Percentiles rank a stretch among this genome's conserved stretches.
These are phyloP conservation scores for Crotalus tigris DNA, from an alignment of 2,113 vertebrate species.

Conservation along the genomic window DNA sequence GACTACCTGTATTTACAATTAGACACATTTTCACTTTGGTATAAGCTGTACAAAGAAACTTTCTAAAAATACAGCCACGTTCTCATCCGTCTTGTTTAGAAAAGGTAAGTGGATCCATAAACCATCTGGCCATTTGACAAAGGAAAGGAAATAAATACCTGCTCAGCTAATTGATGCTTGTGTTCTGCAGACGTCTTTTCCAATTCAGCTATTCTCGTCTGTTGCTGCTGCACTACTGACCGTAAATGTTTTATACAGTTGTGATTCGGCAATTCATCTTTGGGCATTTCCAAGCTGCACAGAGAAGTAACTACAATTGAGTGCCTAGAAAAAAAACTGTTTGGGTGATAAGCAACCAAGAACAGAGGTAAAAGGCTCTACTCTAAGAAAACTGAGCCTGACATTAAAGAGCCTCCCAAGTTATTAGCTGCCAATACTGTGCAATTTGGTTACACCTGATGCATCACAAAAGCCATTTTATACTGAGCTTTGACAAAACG, in stretches of 20 bases:
- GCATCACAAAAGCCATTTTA: neutral
- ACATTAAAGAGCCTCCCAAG: neutral
- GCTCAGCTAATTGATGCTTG: slow-evolving; percentile 93
- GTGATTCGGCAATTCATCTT: slow-evolving; percentile 92
- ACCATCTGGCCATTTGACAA: neutral
- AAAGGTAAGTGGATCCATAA: neutral
- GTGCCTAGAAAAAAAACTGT: neutral
- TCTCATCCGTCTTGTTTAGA: neutral
- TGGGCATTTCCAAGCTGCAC: slow-evolving; percentile 93
- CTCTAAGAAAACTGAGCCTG: neutral
- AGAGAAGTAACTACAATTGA: neutral
- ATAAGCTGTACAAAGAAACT: neutral
- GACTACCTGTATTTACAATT: neutral
- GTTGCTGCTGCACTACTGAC: slow-evolving; percentile 91
- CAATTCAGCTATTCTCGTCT: slow-evolving; percentile 89
- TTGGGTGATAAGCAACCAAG: neutral
- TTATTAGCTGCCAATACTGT: neutral
- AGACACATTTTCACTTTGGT: neutral
- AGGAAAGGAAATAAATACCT: slow-evolving; percentile 69
- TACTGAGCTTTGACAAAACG: neutral
- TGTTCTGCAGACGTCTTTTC: slow-evolving; percentile 91
- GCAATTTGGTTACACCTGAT: neutral
- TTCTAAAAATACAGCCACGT: neutral
- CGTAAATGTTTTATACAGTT: slow-evolving; percentile 95
- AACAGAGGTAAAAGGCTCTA: neutral